Evolutionary conservation across 2,797 vertebrate genomes (phyloP), one percentile per base, ranked within the genome.

Genomic region (Leucoraja ocellata): DNA sequence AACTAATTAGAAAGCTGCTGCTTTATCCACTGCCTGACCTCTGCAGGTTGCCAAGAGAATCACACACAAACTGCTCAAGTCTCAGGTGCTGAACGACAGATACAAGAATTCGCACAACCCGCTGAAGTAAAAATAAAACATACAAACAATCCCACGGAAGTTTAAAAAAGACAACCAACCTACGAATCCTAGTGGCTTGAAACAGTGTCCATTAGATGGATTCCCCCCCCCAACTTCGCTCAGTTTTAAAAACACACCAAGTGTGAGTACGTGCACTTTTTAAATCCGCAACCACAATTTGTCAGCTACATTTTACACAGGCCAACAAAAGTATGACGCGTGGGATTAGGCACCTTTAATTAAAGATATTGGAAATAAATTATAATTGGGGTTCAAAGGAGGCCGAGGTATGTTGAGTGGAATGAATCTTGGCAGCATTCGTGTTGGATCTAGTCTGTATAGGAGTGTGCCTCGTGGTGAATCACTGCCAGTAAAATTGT

Each of bases 31-130:
- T n/a, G 39, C 13, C 90, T 76, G 90, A 92, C 90, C 90, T 92
- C 90, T 92, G 71, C 90, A 92, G 90, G 90, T 74, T 54, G 54
- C 90, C 36, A 16, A 28, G 71, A 28, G 71, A 92, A 92, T 92
- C 68, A 73, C 88, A 91, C 18, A 91, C n/a, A 91, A 4, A 13
- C 71, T 73, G 68, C 88, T 54, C 79, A 18, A 46, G 39, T 21
- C 79, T 39, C 16, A 18, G 68, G 65, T 11, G 10, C 58, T 61
- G 81, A 65, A 6, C 9, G 6, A n/a, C 14, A 28, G 18, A 36
- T 6, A 0, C 14, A 68, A 88, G 61, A 88, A 18, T 18, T 88
- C 32, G 13, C 61, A 36, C 58, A 65, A 14, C 61, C 16, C 28
- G 1, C 1, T 28, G 25, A 84, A 84, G 28, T 86, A 23, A 63